Conservation (phyloP, 2,888 invertebrate genomes). For the Nomada ferruginata region DNA sequence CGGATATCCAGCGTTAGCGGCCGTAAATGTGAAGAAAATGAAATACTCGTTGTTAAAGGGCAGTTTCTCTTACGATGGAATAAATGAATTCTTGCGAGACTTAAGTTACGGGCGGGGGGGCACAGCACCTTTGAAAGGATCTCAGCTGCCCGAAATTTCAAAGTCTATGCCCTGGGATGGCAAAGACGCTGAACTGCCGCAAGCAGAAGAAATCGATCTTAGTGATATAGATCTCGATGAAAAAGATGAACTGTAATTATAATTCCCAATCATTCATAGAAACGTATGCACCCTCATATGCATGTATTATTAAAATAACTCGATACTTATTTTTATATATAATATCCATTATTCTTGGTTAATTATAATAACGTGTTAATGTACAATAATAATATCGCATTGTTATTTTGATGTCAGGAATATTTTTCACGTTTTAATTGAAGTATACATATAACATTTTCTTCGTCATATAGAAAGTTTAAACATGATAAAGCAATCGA, state of each 20-base stretch:
- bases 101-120: constrained; percentile 96
- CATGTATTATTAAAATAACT: constrained; percentile 39
- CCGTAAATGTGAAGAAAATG: constrained; percentile 97
- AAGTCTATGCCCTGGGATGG: constrained; percentile 95
- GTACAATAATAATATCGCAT: constrained; percentile 38
- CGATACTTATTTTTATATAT: constrained; percentile 54
- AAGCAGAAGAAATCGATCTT: constrained; percentile 95
- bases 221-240: constrained; percentile 94
- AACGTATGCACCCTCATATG: constrained; percentile 51
- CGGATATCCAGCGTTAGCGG: constrained; percentile 99
- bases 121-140: constrained; percentile 94
- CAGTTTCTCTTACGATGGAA: constrained; percentile 97
- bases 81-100: constrained; percentile 97
- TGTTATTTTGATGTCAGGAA: constrained; percentile 9
- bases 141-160: constrained; percentile 90
- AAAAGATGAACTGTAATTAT: constrained; percentile 89
- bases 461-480: constrained; percentile 54
- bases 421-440: constrained; percentile 30
- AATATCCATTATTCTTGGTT: constrained; percentile 48
- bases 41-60: constrained; percentile 97
- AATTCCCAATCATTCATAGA: constrained; percentile 23
- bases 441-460: constrained; percentile 18
- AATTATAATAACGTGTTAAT: constrained; percentile 34
- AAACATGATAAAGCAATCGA: constrained; percentile 29
- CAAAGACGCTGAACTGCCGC: constrained; percentile 94